These are phyloP conservation scores for Pangasius larnaudii DNA, from an alignment of 2,797 vertebrate genomes.

Conservation along the genomic window DNA sequence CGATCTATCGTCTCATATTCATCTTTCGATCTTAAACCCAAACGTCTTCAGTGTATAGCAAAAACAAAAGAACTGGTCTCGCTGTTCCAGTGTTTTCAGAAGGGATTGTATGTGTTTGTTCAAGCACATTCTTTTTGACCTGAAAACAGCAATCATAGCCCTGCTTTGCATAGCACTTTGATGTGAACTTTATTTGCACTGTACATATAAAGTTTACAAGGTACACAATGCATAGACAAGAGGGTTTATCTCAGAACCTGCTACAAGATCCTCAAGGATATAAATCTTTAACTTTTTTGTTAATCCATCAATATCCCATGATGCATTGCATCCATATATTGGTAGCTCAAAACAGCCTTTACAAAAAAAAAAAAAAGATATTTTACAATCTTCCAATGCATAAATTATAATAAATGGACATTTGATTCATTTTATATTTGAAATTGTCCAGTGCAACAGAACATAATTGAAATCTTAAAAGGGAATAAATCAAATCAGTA, in stretches of 20 bases:
- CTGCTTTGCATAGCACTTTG: constrained; percentile 58
- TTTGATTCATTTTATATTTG: constrained; percentile 57
- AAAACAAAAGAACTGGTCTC: neutral
- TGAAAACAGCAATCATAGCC: constrained; percentile 14
- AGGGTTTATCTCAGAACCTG: constrained; percentile 81
- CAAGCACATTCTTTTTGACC: constrained; percentile 1
- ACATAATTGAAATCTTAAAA: constrained; percentile 61
- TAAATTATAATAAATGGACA: constrained; percentile 72
- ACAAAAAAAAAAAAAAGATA: constrained; percentile 72
- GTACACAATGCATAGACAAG: constrained; percentile 85
- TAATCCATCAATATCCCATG: constrained; percentile 78
- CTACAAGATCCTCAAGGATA: constrained; percentile 77
- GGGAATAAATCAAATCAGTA: constrained; percentile 61
- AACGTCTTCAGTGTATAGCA: neutral
- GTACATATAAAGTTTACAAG: constrained; percentile 58
- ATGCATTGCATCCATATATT: constrained; percentile 86
- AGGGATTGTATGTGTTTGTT: neutral
- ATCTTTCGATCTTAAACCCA: neutral
- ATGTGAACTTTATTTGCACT: constrained; percentile 61
- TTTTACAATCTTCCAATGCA: constrained; percentile 75
- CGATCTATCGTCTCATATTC: neutral
- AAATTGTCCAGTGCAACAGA: constrained; percentile 65
- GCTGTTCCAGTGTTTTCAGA: neutral
- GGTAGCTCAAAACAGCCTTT: constrained; percentile 83
- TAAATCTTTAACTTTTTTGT: constrained; percentile 76